Evolutionary conservation across 1,140 invertebrate genomes (phyloP), one percentile per base, ranked within the genome.

Genomic region (Polypedilum pembai): DNA sequence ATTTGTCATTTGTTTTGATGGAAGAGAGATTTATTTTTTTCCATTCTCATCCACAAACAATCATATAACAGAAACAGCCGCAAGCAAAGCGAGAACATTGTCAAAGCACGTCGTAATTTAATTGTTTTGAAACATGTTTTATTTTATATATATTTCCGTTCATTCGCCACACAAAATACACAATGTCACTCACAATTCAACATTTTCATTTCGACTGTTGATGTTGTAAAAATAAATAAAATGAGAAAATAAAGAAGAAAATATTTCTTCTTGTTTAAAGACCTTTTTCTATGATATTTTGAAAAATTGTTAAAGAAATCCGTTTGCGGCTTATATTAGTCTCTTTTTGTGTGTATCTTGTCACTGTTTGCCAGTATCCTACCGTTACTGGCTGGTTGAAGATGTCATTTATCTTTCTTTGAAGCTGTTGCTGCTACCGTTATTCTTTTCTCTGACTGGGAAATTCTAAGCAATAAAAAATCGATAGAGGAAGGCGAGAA

Each of bases 21-120:
- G n/a, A 56, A 56, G 24, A 3, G 24, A 56, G 45, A 56, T 56
- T 15, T 56, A 56, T 56, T 56, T 56, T 56, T 56, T n/a, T n/a
- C n/a, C 45, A 56, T 12, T n/a, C 12, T n/a, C 12, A 12, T 56
- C 3, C 4, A 56, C 1, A 56, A n/a, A 15, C 12, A 15, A 10
- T 56, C 12, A 56, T n/a, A n/a, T 56, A 56, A 56, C 8, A 45
- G 41, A 45, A 45, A 45, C 12, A n/a, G 45, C 12, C 12, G n/a
- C 45, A 56, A 56, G n/a, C 12, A 56, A 56, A 56, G 45, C 12
- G 41, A 45, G 41, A 45, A 45, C 8, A n/a, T n/a, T 56, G 45
- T 56, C 45, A 56, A n/a, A 56, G 45, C 45, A 56, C 45, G 45
- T 56, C 45, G 45, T 56, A 56, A 56, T 56, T 56, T 56, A 56